Conservation (phyloP, 1,140 invertebrate genomes). For the Armadillidium nasatum region DNA sequence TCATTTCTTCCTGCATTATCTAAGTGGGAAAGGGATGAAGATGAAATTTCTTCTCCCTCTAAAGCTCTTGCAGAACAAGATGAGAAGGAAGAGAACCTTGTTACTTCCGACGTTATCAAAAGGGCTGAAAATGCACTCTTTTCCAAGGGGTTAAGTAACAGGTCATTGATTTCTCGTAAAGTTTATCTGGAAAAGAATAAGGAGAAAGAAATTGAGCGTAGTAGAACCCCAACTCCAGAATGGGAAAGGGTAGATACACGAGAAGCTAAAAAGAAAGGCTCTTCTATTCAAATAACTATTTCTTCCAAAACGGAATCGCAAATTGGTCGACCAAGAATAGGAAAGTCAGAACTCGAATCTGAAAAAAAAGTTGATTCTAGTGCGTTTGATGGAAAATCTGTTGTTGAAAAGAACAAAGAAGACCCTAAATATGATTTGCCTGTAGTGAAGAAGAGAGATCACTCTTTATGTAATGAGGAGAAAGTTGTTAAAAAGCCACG, state of each 20-base stretch:
- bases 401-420: background rate
- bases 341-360: background rate
- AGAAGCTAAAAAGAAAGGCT: constrained; percentile 34
- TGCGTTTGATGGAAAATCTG: background rate
- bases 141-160: background rate
- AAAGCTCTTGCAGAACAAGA: constrained; percentile 26
- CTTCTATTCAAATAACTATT: constrained; percentile 38
- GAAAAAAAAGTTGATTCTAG: background rate
- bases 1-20: constrained; percentile 67
- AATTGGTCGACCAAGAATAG: constrained; percentile 29
- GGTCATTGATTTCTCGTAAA: constrained; percentile 27
- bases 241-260: constrained; percentile 33
- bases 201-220: constrained; percentile 17
- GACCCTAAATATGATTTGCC: background rate
- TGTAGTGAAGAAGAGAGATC: background rate
- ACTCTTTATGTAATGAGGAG: background rate
- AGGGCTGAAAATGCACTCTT: constrained; percentile 35
- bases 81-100: constrained; percentile 56
- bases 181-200: constrained; percentile 32
- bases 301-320: constrained; percentile 39
- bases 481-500: background rate
- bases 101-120: constrained; percentile 70
- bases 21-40: constrained; percentile 77
- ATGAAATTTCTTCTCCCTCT: constrained; percentile 48
- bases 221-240: constrained; percentile 35